These are phyloP conservation scores for Phoebastria nigripes DNA, from an alignment of 2,797 vertebrate species.

Conservation along the genomic window DNA sequence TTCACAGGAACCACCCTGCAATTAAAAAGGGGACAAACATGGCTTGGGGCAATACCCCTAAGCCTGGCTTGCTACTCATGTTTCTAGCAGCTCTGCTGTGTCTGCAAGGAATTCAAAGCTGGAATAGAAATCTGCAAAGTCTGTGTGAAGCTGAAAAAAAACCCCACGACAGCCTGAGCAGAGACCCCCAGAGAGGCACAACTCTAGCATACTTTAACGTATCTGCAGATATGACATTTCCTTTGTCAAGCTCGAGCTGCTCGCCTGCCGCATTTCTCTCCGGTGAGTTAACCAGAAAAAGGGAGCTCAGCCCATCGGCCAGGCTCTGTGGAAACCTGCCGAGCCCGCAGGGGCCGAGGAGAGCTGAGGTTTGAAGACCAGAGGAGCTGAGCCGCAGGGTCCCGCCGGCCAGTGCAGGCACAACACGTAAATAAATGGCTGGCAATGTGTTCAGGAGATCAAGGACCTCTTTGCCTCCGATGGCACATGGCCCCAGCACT, in stretches of 20 bases:
- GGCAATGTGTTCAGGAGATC: neutral
- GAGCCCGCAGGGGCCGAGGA: fast-evolving
- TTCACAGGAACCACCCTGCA: neutral
- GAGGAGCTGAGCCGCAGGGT: neutral
- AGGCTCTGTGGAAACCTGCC: neutral
- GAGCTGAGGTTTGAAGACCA: neutral
- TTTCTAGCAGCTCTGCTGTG: neutral
- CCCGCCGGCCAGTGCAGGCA: neutral
- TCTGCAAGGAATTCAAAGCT: neutral
- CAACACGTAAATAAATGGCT: fast-evolving
- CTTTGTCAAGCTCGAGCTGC: neutral
- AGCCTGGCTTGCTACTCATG: neutral
- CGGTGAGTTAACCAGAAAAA: neutral
- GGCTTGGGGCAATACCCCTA: neutral
- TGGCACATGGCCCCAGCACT: neutral
- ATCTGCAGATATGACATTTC: neutral
- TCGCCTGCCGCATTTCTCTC: fast-evolving
- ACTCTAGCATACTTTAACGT: neutral
- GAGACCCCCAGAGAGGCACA: neutral
- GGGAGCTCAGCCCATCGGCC: neutral
- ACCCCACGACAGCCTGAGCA: neutral
- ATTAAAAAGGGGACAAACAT: neutral
- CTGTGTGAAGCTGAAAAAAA: neutral
- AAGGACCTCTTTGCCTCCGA: neutral
- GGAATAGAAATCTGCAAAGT: neutral